A percentile compares a stretch with the other conserved stretches of the same genome.
Evolutionary conservation across 2,888 invertebrate genomes (phyloP).

Genomic region (Altica lythri): DNA sequence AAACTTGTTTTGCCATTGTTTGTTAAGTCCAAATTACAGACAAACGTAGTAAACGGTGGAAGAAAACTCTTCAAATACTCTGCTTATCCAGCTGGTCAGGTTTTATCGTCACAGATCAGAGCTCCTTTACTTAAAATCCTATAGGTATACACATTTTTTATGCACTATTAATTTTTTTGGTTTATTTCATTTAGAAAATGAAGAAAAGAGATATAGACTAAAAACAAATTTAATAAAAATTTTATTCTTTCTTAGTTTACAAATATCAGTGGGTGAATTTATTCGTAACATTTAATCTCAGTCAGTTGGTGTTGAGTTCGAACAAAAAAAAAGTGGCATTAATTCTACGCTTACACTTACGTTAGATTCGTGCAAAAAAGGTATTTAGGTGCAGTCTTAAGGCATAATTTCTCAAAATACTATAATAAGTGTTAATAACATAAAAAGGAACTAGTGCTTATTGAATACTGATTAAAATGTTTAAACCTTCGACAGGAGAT

Average conservation of each 20-base stretch:
- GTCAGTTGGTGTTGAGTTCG: slow-evolving; percentile 10
- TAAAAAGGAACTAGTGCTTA: slow-evolving; percentile 12
- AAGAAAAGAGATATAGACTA: not conserved
- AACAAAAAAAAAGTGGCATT: slow-evolving; percentile 4
- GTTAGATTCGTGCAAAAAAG: slow-evolving; percentile 13
- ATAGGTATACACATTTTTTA: no score
- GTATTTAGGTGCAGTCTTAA: slow-evolving; percentile 12
- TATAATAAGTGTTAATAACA: slow-evolving; percentile 3
- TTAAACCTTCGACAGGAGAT: no score
- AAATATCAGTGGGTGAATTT: slow-evolving; percentile 8
- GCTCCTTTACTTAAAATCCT: no score
- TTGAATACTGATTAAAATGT: no score
- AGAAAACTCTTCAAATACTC: no score
- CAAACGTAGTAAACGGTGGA: no score
- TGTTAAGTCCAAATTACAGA: no score
- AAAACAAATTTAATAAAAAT: slow-evolving; percentile 4
- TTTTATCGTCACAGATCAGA: no score
- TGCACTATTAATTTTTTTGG: no score
- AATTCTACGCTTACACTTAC: slow-evolving; percentile 7
- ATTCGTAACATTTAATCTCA: slow-evolving; percentile 5
- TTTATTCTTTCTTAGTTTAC: slow-evolving; percentile 12
- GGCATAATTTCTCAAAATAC: not conserved
- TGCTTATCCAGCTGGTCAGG: no score
- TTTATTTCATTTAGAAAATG: no score
- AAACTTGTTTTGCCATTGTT: no score